phyloP scores from a whole-genome alignment of 1,140 invertebrate species.

The Drosophila bipectinata region DNA sequence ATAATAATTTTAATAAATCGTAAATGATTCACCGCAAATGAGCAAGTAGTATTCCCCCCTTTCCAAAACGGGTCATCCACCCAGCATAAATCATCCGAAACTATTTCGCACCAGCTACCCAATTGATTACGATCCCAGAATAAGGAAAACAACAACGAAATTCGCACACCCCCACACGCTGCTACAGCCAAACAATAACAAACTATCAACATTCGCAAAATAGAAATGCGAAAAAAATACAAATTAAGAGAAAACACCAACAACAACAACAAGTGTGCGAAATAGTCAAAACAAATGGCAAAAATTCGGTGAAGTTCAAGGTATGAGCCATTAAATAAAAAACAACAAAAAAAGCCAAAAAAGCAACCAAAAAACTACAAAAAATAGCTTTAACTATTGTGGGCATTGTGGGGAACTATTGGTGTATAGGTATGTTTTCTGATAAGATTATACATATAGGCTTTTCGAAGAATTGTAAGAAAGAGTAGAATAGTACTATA shows the following conservation, averaged over 20 bases:
- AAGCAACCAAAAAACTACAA: slow-evolving; percentile 23
- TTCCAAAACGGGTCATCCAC: slow-evolving; percentile 12
- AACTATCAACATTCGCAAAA: slow-evolving; percentile 69
- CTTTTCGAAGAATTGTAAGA: slow-evolving; percentile 5
- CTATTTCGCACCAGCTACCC: slow-evolving; percentile 40
- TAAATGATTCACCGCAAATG: slow-evolving; percentile 25
- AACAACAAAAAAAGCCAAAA: slow-evolving; percentile 23
- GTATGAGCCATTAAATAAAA: slow-evolving; percentile 72
- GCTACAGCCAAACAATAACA: slow-evolving; percentile 38
- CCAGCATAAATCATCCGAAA: slow-evolving; percentile 40
- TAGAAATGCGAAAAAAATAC: slow-evolving; percentile 64
- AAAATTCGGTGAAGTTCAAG: slow-evolving; percentile 84
- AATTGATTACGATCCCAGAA: slow-evolving; percentile 37
- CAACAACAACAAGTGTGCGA: slow-evolving; percentile 54
- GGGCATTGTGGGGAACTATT: slow-evolving; percentile 5
- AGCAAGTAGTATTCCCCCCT: slow-evolving; percentile 28
- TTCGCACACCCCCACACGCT: slow-evolving; percentile 52
- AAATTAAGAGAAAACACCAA: slow-evolving; percentile 22
- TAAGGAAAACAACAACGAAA: slow-evolving; percentile 21
- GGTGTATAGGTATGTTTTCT: slow-evolving; percentile 4
- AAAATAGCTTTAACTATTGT: slow-evolving; percentile 44
- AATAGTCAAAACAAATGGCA: slow-evolving; percentile 78
- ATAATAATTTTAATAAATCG: neutral
- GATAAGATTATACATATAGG: slow-evolving; percentile 33
- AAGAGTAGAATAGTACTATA: slow-evolving; percentile 2